A percentile compares a stretch with the other conserved stretches of the same genome.
These are phyloP conservation scores for Microctenopoma steveboyesi DNA, from an alignment of 2,797 vertebrate species.

Conservation along the genomic window DNA sequence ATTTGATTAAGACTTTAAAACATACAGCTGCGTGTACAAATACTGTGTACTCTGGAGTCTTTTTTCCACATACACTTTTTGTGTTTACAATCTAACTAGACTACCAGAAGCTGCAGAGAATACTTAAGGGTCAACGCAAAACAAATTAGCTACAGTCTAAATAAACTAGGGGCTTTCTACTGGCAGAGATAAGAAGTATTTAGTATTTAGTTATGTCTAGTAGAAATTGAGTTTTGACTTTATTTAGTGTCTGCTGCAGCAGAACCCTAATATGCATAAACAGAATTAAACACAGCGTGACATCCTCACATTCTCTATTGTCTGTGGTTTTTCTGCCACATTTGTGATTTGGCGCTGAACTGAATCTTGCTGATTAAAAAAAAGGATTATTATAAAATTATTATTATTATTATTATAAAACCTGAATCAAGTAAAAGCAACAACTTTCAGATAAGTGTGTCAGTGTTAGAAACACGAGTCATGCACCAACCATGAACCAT, in stretches of 20 bases:
- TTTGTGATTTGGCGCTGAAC: no score
- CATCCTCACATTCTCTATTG: conserved; percentile 5
- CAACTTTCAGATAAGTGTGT: neutral
- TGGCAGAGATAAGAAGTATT: no score
- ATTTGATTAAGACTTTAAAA: neutral
- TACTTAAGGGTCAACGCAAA: neutral
- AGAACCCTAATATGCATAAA: no score
- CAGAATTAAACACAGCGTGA: no score
- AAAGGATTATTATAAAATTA: no score
- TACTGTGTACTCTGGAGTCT: neutral
- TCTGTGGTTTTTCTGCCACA: neutral
- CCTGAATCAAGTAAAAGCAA: no score
- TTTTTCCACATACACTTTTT: neutral
- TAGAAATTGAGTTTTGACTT: no score
- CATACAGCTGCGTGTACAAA: neutral
- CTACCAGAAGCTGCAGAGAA: neutral
- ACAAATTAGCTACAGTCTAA: neutral
- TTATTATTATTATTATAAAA: no score
- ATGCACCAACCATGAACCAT: neutral
- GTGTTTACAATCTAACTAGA: neutral
- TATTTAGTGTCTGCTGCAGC: no score
- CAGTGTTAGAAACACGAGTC: conserved; percentile 8
- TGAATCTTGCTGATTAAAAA: no score
- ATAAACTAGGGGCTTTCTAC: no score
- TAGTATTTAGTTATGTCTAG: no score